Evolutionary conservation across 2,113 vertebrate genomes (phyloP).

Genomic region (Diadophis punctatus): DNA sequence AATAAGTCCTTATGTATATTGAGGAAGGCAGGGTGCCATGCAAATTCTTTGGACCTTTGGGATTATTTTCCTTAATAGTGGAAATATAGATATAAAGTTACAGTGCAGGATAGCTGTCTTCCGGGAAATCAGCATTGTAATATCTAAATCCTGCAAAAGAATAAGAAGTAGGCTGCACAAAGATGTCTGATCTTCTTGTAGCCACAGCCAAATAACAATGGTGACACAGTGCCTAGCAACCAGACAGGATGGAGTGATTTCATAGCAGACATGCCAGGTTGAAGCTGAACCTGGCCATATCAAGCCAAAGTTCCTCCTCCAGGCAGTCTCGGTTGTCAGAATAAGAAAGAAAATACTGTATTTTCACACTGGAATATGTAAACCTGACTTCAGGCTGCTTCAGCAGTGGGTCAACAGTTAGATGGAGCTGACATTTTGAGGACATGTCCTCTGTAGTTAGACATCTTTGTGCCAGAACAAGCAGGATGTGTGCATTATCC

Average conservation of each 20-base stretch:
- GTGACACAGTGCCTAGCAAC: not conserved
- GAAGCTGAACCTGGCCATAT: not conserved
- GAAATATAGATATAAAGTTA: not conserved
- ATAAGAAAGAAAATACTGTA: not conserved
- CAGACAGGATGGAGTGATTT: not conserved
- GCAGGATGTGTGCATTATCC: not conserved
- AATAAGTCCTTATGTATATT: not conserved
- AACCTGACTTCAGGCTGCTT: not conserved
- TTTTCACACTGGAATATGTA: not conserved
- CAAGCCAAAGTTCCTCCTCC: not conserved
- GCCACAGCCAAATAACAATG: not conserved
- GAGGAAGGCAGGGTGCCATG: not conserved
- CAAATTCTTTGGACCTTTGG: not conserved
- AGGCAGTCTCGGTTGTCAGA: not conserved
- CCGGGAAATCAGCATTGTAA: not conserved
- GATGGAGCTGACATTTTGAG: not conserved
- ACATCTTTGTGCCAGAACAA: not conserved
- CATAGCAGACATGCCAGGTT: not conserved
- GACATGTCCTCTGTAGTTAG: not conserved
- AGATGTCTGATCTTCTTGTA: not conserved
- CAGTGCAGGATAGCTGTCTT: not conserved
- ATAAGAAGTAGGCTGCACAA: not conserved
- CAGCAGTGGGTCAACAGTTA: not conserved
- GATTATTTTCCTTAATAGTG: not conserved
- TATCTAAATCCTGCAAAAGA: not conserved